Percentiles rank a stretch among this genome's conserved stretches.
phyloP scores from a whole-genome alignment of 2,113 vertebrate species.

The Panthera tigris region DNA sequence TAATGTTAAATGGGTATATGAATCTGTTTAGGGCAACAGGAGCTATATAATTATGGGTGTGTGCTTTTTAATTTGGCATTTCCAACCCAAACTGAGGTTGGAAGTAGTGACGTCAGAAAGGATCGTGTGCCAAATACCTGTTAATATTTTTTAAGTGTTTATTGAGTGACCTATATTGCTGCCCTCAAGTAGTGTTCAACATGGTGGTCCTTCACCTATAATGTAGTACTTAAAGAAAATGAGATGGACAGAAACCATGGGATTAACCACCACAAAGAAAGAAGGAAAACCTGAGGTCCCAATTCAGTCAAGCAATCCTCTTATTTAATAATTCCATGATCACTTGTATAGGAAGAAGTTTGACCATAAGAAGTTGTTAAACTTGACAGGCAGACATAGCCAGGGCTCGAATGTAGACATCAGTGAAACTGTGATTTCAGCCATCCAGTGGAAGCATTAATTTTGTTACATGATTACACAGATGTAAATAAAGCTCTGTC shows the following conservation, averaged over 20 bases:
- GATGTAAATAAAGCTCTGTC: background rate
- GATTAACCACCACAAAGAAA: background rate
- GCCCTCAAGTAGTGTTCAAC: background rate
- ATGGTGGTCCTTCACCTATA: background rate
- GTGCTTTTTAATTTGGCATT: background rate
- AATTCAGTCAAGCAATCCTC: background rate
- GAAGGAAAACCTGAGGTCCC: background rate
- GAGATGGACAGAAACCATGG: background rate
- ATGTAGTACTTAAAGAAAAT: background rate
- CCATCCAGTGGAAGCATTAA: background rate
- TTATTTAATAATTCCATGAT: background rate
- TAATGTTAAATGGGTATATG: background rate
- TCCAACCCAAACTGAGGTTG: background rate
- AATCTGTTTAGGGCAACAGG: background rate
- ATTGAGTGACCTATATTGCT: background rate
- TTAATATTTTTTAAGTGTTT: conserved; percentile 2
- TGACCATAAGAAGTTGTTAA: background rate
- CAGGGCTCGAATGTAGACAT: background rate
- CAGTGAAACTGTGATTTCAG: background rate
- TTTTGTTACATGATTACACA: background rate
- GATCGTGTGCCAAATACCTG: background rate
- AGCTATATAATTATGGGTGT: background rate
- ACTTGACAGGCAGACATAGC: background rate
- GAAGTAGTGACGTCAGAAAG: background rate
- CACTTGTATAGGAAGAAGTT: background rate